A percentile compares a stretch with the other conserved stretches of the same genome.
These are phyloP conservation scores for Lamellibrachia satsuma DNA, from an alignment of 2,888 invertebrate species.

Conservation along the genomic window DNA sequence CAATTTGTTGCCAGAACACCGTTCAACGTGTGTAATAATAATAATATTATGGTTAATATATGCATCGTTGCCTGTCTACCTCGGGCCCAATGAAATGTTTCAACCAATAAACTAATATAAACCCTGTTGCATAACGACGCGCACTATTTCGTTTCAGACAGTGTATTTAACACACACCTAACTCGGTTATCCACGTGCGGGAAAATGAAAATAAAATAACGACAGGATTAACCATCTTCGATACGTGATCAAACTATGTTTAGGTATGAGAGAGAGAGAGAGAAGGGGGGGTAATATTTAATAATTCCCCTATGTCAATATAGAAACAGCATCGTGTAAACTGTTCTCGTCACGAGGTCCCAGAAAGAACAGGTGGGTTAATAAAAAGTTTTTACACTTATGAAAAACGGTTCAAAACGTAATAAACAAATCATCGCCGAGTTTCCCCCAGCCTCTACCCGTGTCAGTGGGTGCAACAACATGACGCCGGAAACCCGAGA, in stretches of 20 bases:
- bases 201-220: too few species aligned
- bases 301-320: too few species aligned
- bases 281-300: too few species aligned
- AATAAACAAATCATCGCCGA: not conserved
- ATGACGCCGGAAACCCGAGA: not conserved
- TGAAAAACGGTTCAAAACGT: not conserved
- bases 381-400: not conserved
- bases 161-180: too few species aligned
- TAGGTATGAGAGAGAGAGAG: too few species aligned
- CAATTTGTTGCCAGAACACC: not conserved
- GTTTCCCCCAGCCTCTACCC: not conserved
- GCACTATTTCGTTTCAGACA: too few species aligned
- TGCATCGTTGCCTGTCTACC: not conserved
- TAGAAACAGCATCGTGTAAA: not conserved
- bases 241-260: not conserved
- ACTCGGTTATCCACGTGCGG: too few species aligned
- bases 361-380: not conserved
- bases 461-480: not conserved
- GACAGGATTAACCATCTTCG: too few species aligned
- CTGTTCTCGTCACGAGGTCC: not conserved
- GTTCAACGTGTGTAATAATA: not conserved
- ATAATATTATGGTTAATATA: not conserved
- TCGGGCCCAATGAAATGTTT: not conserved
- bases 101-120: too few species aligned
- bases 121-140: too few species aligned